Base-by-base conservation (phyloP, 2,113 vertebrate genomes). In the Tachuris rubrigastra region DNA sequence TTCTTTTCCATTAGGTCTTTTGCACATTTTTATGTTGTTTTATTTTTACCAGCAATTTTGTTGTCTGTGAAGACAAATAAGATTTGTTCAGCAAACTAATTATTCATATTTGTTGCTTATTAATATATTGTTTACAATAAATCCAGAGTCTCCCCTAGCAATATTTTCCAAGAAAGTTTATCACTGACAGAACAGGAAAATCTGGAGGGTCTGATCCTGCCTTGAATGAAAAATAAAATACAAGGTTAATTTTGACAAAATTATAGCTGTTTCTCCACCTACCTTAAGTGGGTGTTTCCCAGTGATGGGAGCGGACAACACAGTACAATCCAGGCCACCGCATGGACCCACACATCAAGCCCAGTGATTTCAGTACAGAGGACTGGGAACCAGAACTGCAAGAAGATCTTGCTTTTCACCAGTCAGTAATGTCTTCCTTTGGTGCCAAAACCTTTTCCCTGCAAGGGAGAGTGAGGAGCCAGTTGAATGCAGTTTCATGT, bases 31-130 rank as follows among this genome's bases (percentile, higher is more conserved):
- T 89, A 72, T 92, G 47, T 47, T 33, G 10, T 85, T 94, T 92
- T 90, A 63, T 90, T 83, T 88, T 85, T 91, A 47, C 42, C 35
- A 87, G 41, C 59, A 69, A 75, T 89, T 95, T 93, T 66, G 62
- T 42, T 80, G 41, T 67, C 47, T 5, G 2, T 88, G 39, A 87
- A 87, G 18, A 52, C 23, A 9, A 30, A 58, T 2, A 66, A 21
- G 33, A 72, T 90, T 95, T 60, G 19, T 71, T 94, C 53, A 75
- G 50, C 30, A 67, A 80, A 75, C 52, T 20, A 87, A 47, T 88
- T 73, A 46, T 27, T 56, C 1, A 1, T 59, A 59, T 79, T 84
- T 86, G 37, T 74, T 88, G 12, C 47, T 74, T 59, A 77, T 79
- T 67, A 63, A 83, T 91, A 67, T 39, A 91, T 96, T 72, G 24